Conservation (phyloP, 2,113 vertebrate species). For the Chloropsis cyanopogon region DNA sequence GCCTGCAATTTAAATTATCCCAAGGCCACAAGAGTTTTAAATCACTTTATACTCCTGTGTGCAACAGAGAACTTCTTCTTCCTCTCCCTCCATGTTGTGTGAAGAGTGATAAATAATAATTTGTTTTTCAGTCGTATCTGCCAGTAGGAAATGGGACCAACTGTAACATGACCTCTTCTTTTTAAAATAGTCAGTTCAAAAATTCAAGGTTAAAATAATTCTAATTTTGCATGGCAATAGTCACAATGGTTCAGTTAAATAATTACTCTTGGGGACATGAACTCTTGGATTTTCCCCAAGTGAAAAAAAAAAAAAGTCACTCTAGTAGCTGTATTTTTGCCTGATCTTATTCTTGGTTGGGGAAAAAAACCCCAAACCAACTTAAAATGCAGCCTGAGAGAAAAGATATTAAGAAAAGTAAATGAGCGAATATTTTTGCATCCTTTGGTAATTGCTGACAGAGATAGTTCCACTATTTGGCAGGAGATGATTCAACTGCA, state of each 20-base stretch:
- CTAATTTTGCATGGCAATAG: constrained; percentile 26
- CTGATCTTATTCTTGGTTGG: neutral
- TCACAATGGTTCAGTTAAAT: constrained; percentile 44
- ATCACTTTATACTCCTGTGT: neutral
- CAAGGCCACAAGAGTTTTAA: neutral
- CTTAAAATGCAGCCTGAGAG: neutral
- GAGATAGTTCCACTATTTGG: neutral
- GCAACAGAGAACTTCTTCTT: neutral
- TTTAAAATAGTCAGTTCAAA: neutral
- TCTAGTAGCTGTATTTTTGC: neutral
- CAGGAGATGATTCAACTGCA: neutral
- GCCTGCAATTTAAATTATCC: neutral
- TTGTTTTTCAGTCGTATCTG: neutral
- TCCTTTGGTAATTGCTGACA: neutral
- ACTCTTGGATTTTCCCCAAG: constrained; percentile 13
- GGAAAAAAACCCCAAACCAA: neutral
- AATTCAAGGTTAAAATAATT: constrained; percentile 61
- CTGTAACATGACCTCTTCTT: neutral
- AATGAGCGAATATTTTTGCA: neutral
- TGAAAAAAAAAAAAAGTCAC: neutral
- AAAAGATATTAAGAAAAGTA: neutral
- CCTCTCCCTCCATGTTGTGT: neutral
- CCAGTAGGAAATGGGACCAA: constrained; percentile 18
- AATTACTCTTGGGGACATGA: constrained; percentile 8
- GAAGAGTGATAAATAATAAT: constrained; percentile 46